Evolutionary conservation across 2,113 vertebrate genomes (phyloP), one percentile per base, ranked within the genome.

Genomic region (Lamprotornis superbus): DNA sequence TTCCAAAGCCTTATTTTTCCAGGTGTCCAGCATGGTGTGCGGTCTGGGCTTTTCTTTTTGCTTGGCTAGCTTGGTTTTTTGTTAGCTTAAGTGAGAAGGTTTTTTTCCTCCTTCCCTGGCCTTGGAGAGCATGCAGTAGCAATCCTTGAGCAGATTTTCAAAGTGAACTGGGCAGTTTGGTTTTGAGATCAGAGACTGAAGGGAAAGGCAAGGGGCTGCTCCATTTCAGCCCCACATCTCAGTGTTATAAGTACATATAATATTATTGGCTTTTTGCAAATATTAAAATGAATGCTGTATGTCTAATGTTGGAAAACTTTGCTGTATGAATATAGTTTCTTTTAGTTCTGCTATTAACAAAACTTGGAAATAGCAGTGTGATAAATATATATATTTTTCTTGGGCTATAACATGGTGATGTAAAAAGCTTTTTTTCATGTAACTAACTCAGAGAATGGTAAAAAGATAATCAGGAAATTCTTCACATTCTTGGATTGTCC

Each of bases 101-200:
- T 6, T 6, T 13, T 47, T 37, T 30, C 22, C 7, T 3, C 23
- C 20, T 47, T 60, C 25, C 24, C 27, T 47, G 15, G 20, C 27
- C n/a, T 49, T 37, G n/a, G 27, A 59, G 20, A 18, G 20, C 20
- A 11, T 59, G 55, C 55, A 76, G 20, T 24, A 76, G 27, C 15
- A 76, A 31, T 15, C 6, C 15, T 47, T 76, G 0, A 0, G 15
- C 0, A 0, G 15, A 12, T 75, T 49, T 47, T 60, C 2, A 0
- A 47, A 37, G n/a, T 31, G 20, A 59, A 18, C 12, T 37, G 12
- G 27, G 37, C 2, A 3, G 44, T 60, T 49, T 49, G 27, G n/a
- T 24, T 60, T 49, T 76, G 1, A 76, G 27, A 31, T 37, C 44
- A 49, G n/a, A 60, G n/a, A 31, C 27, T 1, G 0, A 15, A 1